phyloP scores from a whole-genome alignment of 92 coral and sea anemone species.

The Phenganax stokvisi region DNA sequence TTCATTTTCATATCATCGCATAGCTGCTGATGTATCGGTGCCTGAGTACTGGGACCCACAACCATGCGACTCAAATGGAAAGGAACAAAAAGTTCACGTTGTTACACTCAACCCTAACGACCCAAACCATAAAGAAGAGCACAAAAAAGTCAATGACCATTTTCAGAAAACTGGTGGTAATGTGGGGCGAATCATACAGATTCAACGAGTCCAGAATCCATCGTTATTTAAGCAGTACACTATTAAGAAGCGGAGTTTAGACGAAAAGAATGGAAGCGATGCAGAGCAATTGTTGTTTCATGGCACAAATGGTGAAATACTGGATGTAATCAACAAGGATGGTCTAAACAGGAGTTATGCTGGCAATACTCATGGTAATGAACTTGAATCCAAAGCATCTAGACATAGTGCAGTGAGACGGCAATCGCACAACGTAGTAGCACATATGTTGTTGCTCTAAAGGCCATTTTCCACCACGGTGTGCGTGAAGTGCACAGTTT shows the following conservation, averaged over 20 bases:
- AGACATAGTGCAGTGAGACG: too few species aligned
- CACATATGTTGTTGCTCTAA: too few species aligned
- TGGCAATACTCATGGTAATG: constrained; percentile 57
- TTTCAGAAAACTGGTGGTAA: constrained; percentile 18
- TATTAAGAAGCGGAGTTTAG: constrained; percentile 51
- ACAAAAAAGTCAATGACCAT: constrained; percentile 17
- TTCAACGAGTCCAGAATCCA: constrained; percentile 58
- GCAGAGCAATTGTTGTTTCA: constrained; percentile 54
- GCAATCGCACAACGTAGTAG: too few species aligned
- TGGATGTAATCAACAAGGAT: constrained; percentile 38
- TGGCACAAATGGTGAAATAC: constrained; percentile 43
- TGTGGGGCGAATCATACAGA: constrained; percentile 29
- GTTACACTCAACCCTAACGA: constrained; percentile 48
- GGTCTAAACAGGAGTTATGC: constrained; percentile 67
- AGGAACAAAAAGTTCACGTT: constrained; percentile 27
- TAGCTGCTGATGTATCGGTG: neutral
- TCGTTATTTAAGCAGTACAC: constrained; percentile 36
- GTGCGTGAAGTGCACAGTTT: too few species aligned
- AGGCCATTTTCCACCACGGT: too few species aligned
- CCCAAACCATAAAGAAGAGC: constrained; percentile 27
- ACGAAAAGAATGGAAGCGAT: constrained; percentile 53
- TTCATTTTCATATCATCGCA: neutral
- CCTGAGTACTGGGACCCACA: constrained; percentile 54
- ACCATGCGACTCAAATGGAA: constrained; percentile 36
- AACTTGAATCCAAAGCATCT: neutral